Percentiles rank a stretch among this genome's conserved stretches.
Evolutionary conservation across 2,797 vertebrate genomes (phyloP).

Genomic region (Antennarius maculatus): DNA sequence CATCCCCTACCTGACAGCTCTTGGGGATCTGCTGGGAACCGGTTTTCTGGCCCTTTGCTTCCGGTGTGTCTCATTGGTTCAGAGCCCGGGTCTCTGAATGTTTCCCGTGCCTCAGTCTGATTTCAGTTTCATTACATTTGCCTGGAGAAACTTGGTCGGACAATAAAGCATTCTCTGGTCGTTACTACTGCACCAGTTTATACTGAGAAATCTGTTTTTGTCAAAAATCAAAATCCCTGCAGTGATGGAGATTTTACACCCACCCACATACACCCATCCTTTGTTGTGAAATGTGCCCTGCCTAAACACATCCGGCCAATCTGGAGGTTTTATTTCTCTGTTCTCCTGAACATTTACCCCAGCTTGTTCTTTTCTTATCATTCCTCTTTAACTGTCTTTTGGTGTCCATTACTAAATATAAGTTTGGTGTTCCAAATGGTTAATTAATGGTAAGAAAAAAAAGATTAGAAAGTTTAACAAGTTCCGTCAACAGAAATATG

Average conservation of each 20-base stretch:
- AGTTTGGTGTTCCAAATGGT: neutral
- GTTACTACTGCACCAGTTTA: slow-evolving; percentile 17
- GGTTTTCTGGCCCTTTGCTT: slow-evolving; percentile 91
- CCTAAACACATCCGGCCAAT: neutral
- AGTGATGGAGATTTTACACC: slow-evolving; percentile 4
- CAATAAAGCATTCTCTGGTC: slow-evolving; percentile 23
- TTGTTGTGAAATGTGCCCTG: neutral
- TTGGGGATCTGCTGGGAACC: slow-evolving; percentile 94
- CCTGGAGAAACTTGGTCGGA: slow-evolving; percentile 42
- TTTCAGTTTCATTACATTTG: slow-evolving; percentile 8
- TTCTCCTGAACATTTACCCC: neutral
- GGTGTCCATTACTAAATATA: neutral
- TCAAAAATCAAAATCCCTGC: slow-evolving; percentile 21
- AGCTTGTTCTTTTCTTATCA: slow-evolving; percentile 26
- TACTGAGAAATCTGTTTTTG: slow-evolving; percentile 2
- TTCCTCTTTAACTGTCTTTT: slow-evolving; percentile 39
- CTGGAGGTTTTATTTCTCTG: neutral
- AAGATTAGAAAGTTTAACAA: too few species aligned
- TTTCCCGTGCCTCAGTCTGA: slow-evolving; percentile 12
- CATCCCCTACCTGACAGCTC: slow-evolving; percentile 96
- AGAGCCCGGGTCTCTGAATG: slow-evolving; percentile 70
- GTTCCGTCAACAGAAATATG: too few species aligned
- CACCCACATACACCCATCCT: neutral
- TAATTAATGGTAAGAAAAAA: too few species aligned
- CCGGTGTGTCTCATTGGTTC: slow-evolving; percentile 77